Base-by-base conservation (phyloP, 2,888 invertebrate genomes). In the Sicus ferrugineus region DNA sequence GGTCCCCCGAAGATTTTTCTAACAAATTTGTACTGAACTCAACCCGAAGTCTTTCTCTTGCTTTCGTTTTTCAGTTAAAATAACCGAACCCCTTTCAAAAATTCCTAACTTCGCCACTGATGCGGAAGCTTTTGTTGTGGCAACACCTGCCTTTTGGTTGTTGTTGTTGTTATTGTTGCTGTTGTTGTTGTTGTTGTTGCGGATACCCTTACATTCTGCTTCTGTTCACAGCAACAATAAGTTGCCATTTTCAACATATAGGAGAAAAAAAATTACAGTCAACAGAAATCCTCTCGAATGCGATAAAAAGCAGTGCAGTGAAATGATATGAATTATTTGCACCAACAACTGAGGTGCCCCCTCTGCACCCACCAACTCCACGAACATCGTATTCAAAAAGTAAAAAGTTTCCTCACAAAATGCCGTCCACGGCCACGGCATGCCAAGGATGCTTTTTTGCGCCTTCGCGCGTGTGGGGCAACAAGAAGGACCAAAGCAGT, bases 121-220 rank as follows among this genome's bases (percentile, higher is more conserved):
- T n/a, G 48, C n/a, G 6, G 30, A 46, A 28, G 31, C 38, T 48
- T 38, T 23, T 28, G 52, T 23, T 31, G 26, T 52, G 64, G 64
- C 64, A 64, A 65, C 65, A 65, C 65, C 65, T 65, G 65, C 4
- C 14, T 16, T 14, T 42, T 42, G 42, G 7, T 9, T 14, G 4
- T 16, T 2, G 16, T 42, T 42, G 4, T 14, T 16, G n/a, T 42
- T 42, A 9, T n/a, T 16, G 42, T 42, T 42, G 42, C 42, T 42
- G 7, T 9, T 14, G 4, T 16, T 2, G 16, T 42, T 42, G 4
- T 14, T 16, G n/a, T 42, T 42, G 42, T n/a, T 42, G 5, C 2
- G 3, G 42, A 42, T 11, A 38, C 38, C 38, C 21, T 6, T 48
- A 16, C 23, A 26, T 28, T 14, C 28, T 54, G 19, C 50, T 5